Conservation (phyloP, 2,888 invertebrate genomes). For the Crematogaster levior region DNA sequence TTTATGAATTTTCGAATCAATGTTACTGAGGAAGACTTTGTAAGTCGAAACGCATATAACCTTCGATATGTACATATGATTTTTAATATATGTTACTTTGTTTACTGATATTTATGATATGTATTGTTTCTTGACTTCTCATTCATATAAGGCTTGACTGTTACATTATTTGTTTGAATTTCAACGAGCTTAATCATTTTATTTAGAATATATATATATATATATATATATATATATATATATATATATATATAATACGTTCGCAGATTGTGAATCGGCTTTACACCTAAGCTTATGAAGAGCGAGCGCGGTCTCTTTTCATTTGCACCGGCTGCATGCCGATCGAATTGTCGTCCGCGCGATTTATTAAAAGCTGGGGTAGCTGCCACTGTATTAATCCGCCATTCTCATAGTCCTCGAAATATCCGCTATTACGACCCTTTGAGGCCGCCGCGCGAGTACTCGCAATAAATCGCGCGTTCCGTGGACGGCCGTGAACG, state of each 20-base stretch:
- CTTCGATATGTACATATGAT: too few relatives aligned
- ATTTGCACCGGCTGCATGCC: constrained; percentile 46
- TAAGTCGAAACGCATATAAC: too few relatives aligned
- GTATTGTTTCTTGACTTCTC: too few relatives aligned
- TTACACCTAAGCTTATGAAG: constrained; percentile 48
- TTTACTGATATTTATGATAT: too few relatives aligned
- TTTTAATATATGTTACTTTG: too few relatives aligned
- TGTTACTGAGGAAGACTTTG: too few relatives aligned
- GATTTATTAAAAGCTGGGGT: constrained; percentile 62
- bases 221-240: too few relatives aligned
- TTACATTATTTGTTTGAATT: too few relatives aligned
- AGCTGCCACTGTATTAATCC: constrained; percentile 63
- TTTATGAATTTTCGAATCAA: too few relatives aligned
- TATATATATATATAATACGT: neutral
- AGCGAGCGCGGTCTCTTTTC: constrained; percentile 30
- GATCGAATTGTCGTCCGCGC: constrained; percentile 53
- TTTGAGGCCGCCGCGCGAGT: constrained; percentile 37
- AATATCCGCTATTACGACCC: constrained; percentile 48
- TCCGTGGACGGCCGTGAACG: constrained; percentile 27
- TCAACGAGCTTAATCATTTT: too few relatives aligned
- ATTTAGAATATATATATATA: too few relatives aligned
- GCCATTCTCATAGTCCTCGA: constrained; percentile 42
- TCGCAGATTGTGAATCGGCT: neutral
- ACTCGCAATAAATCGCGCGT: constrained; percentile 50
- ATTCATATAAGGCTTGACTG: too few relatives aligned